phyloP scores from a whole-genome alignment of 2,797 vertebrate genomes.

The Chrosomus eos region DNA sequence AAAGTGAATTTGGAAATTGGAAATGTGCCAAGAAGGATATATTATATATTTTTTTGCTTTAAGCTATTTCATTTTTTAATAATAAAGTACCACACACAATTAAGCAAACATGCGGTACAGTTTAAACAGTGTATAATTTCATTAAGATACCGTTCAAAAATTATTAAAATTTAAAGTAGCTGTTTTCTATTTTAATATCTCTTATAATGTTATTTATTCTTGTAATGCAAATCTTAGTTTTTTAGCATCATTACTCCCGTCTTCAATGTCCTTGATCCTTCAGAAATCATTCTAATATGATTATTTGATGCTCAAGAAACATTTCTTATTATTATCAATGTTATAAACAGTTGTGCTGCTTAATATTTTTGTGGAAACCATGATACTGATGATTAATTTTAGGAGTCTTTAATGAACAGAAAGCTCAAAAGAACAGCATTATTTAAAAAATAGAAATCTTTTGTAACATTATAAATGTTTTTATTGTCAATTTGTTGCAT shows the following conservation, averaged over 20 bases:
- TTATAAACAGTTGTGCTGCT: neutral
- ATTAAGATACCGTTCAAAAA: neutral
- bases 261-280: neutral
- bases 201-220: neutral
- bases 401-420: neutral
- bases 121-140: neutral
- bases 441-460: neutral
- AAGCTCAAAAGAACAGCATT: neutral
- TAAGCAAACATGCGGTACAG: too few relatives aligned
- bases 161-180: neutral
- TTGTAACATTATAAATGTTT: neutral
- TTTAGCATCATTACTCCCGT: neutral
- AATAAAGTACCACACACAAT: neutral
- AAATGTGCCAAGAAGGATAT: neutral
- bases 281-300: neutral
- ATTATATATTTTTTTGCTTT: neutral
- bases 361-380: neutral
- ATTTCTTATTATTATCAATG: neutral
- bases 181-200: neutral
- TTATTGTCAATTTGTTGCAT: neutral
- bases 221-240: neutral
- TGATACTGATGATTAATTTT: neutral
- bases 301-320: neutral
- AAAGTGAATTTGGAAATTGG: constrained; percentile 26
- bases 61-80: neutral